Evolutionary conservation across 2,113 vertebrate species (phyloP).

Genomic region (Malaclemys terrapin): DNA sequence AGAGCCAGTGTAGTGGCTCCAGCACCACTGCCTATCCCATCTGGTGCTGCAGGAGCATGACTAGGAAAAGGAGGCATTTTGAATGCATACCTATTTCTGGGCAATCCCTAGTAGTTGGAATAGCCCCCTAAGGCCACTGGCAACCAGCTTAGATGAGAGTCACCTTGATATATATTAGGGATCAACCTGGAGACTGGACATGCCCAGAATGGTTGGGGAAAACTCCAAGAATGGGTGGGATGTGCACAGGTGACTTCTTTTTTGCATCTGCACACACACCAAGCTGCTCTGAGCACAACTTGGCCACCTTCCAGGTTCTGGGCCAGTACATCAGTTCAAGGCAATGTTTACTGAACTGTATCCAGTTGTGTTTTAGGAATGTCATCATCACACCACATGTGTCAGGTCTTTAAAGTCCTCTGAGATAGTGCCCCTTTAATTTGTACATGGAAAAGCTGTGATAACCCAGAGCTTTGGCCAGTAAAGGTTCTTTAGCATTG

Average conservation of each 20-base stretch:
- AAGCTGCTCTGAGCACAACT: neutral
- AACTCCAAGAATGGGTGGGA: neutral
- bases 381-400: neutral
- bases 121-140: neutral
- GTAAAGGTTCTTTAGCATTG: neutral
- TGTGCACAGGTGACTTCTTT: neutral
- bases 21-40: neutral
- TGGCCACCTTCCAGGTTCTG: neutral
- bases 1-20: neutral
- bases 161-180: neutral
- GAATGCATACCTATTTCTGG: neutral
- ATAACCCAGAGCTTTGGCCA: neutral
- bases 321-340: neutral
- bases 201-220: neutral
- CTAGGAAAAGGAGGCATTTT: neutral
- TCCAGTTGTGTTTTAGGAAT: neutral
- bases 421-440: neutral
- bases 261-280: neutral
- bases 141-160: neutral
- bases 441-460: slow-evolving; percentile 9
- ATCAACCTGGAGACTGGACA: neutral
- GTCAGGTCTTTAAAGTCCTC: neutral
- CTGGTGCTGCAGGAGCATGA: neutral
- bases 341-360: neutral
- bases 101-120: neutral